Conservation (phyloP, 1,140 invertebrate genomes). For the Lepidurus packardi region DNA sequence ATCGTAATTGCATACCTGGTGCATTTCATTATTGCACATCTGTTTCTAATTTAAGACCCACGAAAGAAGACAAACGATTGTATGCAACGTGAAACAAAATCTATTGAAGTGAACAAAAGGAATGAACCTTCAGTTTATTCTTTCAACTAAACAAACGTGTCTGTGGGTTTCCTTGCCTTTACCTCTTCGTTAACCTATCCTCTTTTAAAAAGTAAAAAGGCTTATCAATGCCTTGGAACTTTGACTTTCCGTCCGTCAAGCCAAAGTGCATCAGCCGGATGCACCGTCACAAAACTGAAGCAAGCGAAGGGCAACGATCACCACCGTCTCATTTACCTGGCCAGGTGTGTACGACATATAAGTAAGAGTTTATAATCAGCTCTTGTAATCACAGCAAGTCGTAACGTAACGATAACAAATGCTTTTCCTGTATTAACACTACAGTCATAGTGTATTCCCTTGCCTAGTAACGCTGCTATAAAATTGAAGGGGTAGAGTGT, state of each 20-base stretch:
- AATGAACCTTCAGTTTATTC: no score
- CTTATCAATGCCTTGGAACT: background rate
- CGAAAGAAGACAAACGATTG: no score
- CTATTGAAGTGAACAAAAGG: no score
- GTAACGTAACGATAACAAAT: background rate
- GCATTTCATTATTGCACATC: background rate
- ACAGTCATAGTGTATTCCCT: no score
- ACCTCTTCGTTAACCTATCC: no score
- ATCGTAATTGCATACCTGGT: background rate
- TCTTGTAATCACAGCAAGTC: background rate
- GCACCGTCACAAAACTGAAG: background rate
- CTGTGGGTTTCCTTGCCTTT: no score
- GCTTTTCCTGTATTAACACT: background rate
- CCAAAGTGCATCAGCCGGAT: constrained; percentile 1
- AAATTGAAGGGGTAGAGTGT: no score
- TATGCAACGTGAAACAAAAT: no score
- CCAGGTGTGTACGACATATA: background rate
- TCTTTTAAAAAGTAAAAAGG: no score
- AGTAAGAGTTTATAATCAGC: background rate
- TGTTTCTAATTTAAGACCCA: background rate
- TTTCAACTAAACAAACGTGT: no score
- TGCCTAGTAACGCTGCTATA: no score
- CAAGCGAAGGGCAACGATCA: background rate
- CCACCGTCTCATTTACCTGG: background rate
- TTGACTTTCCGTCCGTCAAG: constrained; percentile 8